phyloP scores from a whole-genome alignment of 2,113 vertebrate species.

The Chamaetylas fuelleborni region DNA sequence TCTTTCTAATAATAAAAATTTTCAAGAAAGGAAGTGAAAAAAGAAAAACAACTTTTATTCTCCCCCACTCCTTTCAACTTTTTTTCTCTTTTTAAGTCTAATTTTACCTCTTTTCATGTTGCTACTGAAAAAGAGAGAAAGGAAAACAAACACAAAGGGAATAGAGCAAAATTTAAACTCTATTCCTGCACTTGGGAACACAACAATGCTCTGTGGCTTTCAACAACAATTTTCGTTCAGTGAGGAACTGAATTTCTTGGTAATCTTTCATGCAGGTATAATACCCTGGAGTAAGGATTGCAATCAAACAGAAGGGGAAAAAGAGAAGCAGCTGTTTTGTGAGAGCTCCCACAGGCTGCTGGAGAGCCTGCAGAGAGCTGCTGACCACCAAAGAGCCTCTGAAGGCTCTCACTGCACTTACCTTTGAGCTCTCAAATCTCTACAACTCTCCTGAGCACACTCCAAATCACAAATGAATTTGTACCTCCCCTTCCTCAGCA shows the following conservation, averaged over 20 bases:
- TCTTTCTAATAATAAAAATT: neutral
- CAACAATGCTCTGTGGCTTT: neutral
- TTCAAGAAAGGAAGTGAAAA: neutral
- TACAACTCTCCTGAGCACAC: neutral
- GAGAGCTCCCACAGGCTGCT: neutral
- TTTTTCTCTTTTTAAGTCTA: neutral
- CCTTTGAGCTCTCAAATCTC: neutral
- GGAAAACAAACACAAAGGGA: neutral
- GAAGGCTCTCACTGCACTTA: neutral
- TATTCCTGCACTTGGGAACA: neutral
- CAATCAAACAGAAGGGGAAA: neutral
- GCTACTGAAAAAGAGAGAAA: neutral
- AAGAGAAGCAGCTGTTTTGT: neutral
- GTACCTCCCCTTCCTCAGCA: neutral
- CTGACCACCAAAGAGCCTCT: neutral
- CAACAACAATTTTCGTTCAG: neutral
- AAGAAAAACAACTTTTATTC: neutral
- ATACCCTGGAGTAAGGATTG: neutral
- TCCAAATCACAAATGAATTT: neutral
- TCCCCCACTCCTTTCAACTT: neutral
- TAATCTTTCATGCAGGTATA: neutral
- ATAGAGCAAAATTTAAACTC: neutral
- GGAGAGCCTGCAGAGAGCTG: neutral
- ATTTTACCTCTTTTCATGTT: neutral
- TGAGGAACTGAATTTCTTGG: neutral